A percentile compares a stretch with the other conserved stretches of the same genome.
These are phyloP conservation scores for Drosophila cardini DNA, from an alignment of 1,140 invertebrate species.

Conservation along the genomic window DNA sequence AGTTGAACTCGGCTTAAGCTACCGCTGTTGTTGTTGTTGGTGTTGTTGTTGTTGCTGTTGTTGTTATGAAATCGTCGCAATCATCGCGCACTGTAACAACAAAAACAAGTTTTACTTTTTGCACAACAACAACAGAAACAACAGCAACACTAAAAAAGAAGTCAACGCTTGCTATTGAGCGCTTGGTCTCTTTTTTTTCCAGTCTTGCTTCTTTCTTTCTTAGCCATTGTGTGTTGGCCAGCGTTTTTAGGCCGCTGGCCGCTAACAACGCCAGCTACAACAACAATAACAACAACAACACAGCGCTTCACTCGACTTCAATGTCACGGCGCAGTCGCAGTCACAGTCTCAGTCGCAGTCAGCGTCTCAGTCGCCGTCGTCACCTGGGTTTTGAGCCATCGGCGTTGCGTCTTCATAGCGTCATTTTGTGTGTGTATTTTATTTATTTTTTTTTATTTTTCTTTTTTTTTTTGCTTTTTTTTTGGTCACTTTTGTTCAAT, in stretches of 20 bases:
- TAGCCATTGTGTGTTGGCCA: constrained; percentile 24
- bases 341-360: constrained; percentile 1
- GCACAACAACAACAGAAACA: constrained; percentile 40
- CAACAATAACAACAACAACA: constrained; percentile 13
- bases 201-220: constrained; percentile 6
- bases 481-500: constrained; percentile 62
- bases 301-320: constrained; percentile 36
- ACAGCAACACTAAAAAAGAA: constrained; percentile 26
- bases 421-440: constrained; percentile 36
- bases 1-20: constrained; percentile 32
- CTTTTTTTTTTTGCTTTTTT: constrained; percentile 24
- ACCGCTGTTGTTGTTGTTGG: constrained; percentile 14
- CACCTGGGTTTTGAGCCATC: constrained; percentile 37
- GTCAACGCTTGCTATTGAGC: constrained; percentile 66
- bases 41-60: constrained; percentile 44
- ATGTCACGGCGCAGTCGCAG: constrained; percentile 50
- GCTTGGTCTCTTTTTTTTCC: constrained; percentile 62
- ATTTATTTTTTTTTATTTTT: constrained; percentile 27
- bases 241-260: constrained; percentile 71
- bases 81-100: constrained; percentile 59
- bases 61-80: constrained; percentile 68
- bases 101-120: constrained; percentile 65
- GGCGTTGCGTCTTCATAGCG: constrained; percentile 50
- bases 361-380: constrained; percentile 32
- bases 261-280: constrained; percentile 29